Evolutionary conservation across 30 jellyfish, hydroid and myxozoan species (phyloP), one percentile per base, ranked within the genome.

Genomic region (Euphysa ruthae): DNA sequence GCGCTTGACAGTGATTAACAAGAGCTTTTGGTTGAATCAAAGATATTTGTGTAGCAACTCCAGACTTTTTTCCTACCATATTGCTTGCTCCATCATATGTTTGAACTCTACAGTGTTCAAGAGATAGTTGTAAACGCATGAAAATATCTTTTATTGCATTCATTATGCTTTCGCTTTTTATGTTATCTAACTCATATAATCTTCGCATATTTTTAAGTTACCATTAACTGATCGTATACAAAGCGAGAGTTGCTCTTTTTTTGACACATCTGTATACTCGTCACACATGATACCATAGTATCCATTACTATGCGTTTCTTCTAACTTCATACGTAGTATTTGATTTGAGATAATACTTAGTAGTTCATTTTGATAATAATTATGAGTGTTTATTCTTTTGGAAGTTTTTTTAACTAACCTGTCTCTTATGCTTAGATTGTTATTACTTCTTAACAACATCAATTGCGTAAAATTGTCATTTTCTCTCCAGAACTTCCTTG

Each of bases 181-280:
- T 38, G 52, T 38, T 38, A 8, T 38, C 14, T 52, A 21, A 12
- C 66, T 23, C 0, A 52, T 18, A 52, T 12, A 14, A 23, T 21
- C 66, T 21, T 52, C 14, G 57, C 12, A 23, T 14, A 23, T 23
- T 21, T 52, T 38, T 38, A 42, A 42, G 16, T 13, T 19, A 13
- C 29, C 20, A 52, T 52, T 28, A 13, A 52, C 30, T 58, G 60
- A 28, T 4, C 73, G 71, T 4, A 61, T 43, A 27, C 73, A 61
- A 27, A 61, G 33, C 21, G 84, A 60, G n/a, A 72, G 38, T 30
- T 55, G 84, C 82, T 72, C 75, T 35, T 60, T 72, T 22, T 72
- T 72, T 5, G 84, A 13, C 23, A 58, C 32, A 29, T 1, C 78
- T 2, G 82, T 55, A 22, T 72, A 34, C 23, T 65, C 78, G 19